Conservation (phyloP, 2,113 vertebrate genomes). For the Theristicus caerulescens region DNA sequence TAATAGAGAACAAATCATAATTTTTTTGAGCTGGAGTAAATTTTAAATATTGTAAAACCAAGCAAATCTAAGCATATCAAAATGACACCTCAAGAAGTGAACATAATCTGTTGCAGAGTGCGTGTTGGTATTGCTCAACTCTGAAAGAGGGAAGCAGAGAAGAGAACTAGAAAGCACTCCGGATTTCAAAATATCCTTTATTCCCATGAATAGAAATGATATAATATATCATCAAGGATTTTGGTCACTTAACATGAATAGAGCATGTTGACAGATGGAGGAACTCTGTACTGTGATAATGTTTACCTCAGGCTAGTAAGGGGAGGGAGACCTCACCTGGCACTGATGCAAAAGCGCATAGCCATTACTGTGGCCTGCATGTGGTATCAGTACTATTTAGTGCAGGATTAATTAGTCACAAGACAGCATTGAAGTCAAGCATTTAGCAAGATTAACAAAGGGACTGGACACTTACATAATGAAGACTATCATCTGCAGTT, state of each 20-base stretch:
- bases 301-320: not conserved
- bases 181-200: slow-evolving; percentile 10
- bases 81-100: not conserved
- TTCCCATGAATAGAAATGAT: not conserved
- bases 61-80: not conserved
- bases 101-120: not conserved
- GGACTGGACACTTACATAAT: not conserved
- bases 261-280: not conserved
- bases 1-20: not conserved
- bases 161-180: not conserved
- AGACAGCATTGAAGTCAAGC: not conserved
- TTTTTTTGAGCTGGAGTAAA: not conserved
- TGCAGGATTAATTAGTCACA: not conserved
- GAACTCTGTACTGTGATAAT: not conserved
- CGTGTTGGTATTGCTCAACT: not conserved
- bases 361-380: not conserved
- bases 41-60: not conserved
- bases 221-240: not conserved
- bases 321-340: not conserved
- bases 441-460: not conserved
- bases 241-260: not conserved
- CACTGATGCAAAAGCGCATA: not conserved
- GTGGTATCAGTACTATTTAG: not conserved
- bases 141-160: not conserved
- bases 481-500: not conserved